phyloP scores from a whole-genome alignment of 2,888 invertebrate genomes.

The Apocheima hispidaria region DNA sequence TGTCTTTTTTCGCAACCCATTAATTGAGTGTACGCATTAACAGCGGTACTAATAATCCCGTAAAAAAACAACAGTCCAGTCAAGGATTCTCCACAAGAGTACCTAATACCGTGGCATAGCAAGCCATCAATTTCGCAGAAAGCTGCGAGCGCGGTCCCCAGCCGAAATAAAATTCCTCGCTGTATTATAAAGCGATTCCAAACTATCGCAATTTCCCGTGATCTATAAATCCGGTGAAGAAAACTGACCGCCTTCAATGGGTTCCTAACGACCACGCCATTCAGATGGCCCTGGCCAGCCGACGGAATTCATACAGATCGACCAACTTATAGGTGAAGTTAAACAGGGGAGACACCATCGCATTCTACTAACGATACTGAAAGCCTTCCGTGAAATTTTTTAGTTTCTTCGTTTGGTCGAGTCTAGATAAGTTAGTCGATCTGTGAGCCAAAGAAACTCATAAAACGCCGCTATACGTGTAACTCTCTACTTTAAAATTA shows the following conservation, averaged over 20 bases:
- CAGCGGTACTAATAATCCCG: too few species aligned
- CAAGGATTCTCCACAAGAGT: too few species aligned
- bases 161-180: conserved; percentile 13
- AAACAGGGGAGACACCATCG: neutral
- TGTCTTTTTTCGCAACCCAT: too few species aligned
- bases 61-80: too few species aligned
- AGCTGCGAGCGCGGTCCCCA: neutral
- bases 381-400: neutral
- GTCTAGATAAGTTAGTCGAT: neutral
- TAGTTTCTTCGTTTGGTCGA: neutral
- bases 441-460: conserved; percentile 72
- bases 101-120: too few species aligned
- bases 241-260: conserved; percentile 47
- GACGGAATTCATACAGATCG: neutral
- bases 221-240: conserved; percentile 22
- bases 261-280: conserved; percentile 57
- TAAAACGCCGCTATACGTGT: conserved; percentile 70
- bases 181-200: conserved; percentile 26
- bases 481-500: conserved; percentile 82
- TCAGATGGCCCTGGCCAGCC: conserved; percentile 40
- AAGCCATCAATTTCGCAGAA: neutral
- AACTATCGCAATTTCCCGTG: conserved; percentile 38
- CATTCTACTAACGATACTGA: neutral
- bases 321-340: neutral
- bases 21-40: too few species aligned